Conservation (phyloP, 2,113 vertebrate genomes). For the Cinclus mexicanus region DNA sequence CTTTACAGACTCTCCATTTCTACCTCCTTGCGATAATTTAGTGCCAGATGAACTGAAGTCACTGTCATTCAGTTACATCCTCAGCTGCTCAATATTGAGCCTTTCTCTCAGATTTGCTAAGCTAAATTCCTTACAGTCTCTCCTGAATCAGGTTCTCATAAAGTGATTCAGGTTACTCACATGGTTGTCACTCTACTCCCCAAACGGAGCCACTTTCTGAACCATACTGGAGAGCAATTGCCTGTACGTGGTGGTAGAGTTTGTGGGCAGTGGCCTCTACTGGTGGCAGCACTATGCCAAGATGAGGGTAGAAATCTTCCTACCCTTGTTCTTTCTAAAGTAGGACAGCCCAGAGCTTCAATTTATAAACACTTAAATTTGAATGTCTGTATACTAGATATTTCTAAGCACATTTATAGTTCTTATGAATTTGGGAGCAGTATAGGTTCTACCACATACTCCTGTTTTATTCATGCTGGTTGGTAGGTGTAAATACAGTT, state of each 20-base stretch:
- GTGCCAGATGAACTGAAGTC: not conserved
- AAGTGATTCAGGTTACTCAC: not conserved
- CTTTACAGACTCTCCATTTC: not conserved
- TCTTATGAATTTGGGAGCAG: not conserved
- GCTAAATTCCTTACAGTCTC: not conserved
- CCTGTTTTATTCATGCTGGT: not conserved
- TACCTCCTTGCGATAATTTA: not conserved
- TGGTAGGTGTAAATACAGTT: not conserved
- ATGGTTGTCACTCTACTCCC: not conserved
- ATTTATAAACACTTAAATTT: not conserved
- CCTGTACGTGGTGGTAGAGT: not conserved
- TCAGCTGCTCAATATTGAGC: not conserved
- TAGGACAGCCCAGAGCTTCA: not conserved
- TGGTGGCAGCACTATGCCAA: not conserved
- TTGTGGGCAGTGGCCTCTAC: not conserved
- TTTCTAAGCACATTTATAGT: not conserved
- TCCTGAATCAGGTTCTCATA: not conserved
- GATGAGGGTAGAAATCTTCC: not conserved
- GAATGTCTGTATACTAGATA: not conserved
- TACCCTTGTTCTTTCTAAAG: not conserved
- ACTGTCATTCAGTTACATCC: not conserved
- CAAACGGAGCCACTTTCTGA: not conserved
- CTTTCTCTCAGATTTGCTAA: not conserved
- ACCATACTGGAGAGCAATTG: not conserved
- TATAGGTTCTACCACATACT: not conserved